These are phyloP conservation scores for Encarsia formosa DNA, from an alignment of 2,888 invertebrate species.

Conservation along the genomic window DNA sequence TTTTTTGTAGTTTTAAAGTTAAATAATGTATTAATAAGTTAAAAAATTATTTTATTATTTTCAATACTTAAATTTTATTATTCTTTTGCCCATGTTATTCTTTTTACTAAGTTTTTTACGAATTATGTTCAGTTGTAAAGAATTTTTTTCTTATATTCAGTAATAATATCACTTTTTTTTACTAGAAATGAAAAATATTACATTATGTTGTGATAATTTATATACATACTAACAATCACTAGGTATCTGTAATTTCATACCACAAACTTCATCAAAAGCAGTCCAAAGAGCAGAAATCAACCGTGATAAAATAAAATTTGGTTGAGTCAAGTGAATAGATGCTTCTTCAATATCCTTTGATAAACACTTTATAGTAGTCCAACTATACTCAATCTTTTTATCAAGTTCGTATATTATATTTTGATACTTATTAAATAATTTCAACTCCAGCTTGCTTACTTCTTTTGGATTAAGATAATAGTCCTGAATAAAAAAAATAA, in stretches of 20 bases:
- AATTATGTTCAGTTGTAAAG: no score
- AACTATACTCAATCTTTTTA: neutral
- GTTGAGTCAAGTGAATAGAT: neutral
- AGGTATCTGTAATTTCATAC: neutral
- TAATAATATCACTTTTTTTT: no score
- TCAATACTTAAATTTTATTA: no score
- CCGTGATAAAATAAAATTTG: neutral
- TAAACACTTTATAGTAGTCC: neutral
- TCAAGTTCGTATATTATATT: neutral
- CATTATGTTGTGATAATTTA: neutral
- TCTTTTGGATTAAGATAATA: neutral
- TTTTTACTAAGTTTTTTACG: no score
- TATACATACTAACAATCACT: neutral
- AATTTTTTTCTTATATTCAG: no score
- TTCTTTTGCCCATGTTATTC: no score
- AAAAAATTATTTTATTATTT: no score
- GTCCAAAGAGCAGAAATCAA: conserved; percentile 4
- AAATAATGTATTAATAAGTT: no score
- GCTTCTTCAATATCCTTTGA: conserved; percentile 2
- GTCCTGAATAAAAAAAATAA: neutral
- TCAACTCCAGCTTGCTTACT: neutral
- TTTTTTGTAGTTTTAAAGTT: no score
- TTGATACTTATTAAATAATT: neutral
- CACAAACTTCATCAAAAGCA: conserved; percentile 4
- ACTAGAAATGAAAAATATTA: no score